phyloP scores from a whole-genome alignment of 2,113 vertebrate species.

The Microtus richardsoni region DNA sequence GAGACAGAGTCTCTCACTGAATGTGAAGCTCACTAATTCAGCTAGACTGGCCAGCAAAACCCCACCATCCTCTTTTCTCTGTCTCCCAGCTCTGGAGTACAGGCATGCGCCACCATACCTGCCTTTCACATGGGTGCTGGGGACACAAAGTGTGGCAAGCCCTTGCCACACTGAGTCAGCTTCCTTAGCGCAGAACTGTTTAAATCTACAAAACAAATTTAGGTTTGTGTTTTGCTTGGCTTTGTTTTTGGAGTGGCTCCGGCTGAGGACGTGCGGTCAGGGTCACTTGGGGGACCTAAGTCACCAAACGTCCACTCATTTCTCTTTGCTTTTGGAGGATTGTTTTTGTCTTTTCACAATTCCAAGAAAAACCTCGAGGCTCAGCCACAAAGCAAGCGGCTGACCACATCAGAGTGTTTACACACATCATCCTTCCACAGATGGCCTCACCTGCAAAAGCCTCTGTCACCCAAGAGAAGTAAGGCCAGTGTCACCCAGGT shows the following conservation, averaged over 20 bases:
- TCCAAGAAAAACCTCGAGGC: background rate
- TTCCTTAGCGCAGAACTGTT: background rate
- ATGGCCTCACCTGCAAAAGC: background rate
- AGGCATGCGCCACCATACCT: background rate
- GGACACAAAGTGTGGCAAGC: background rate
- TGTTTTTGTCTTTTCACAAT: background rate
- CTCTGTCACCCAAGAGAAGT: background rate
- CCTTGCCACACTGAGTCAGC: background rate
- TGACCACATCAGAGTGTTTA: background rate
- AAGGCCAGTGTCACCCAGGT: background rate
- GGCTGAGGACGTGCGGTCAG: background rate
- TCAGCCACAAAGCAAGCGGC: background rate
- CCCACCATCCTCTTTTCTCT: no score
- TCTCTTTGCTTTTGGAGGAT: background rate
- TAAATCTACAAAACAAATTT: background rate
- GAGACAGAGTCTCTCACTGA: background rate
- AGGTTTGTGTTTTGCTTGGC: background rate
- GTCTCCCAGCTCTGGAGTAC: background rate
- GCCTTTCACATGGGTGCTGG: background rate
- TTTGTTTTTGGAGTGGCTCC: background rate
- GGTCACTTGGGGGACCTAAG: background rate
- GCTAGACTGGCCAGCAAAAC: no score
- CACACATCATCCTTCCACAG: no score
- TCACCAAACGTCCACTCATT: background rate
- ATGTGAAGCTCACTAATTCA: background rate